Base-by-base conservation (phyloP, 1,140 invertebrate species). In the Atta cephalotes region DNA sequence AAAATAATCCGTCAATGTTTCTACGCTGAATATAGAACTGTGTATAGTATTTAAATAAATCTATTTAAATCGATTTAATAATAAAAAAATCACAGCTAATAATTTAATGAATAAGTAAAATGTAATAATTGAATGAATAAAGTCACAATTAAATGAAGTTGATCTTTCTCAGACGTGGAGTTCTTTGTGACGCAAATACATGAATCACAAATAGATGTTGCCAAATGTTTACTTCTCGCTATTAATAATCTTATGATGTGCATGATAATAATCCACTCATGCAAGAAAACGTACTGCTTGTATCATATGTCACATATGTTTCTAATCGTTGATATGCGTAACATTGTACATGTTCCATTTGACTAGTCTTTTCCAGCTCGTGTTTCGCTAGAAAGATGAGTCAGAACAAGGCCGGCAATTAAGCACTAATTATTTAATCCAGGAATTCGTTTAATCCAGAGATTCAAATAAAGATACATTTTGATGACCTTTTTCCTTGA, bases 221-320 rank as follows among this genome's bases (percentile, higher is more conserved):
- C 49, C 51, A 28, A 65, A n/a, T 28, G 66, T 25, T 84, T 51
- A 56, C 49, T 12, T 3, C 9, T 21, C 16, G 28, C 76, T 89
- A 89, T 89, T 88, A 89, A 77, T 89, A 88, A 49, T 16, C 21
- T 7, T 21, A 1, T 31, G 31, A 70, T 85, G 18, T 66, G 31
- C 60, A 58, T 56, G 65, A 85, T 79, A 85, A 79, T 45, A 49
- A 28, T 5, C 1, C 25, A 39, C 31, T 74, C 81, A 74, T 25
- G 31, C 60, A 14, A 2, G 28, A 31, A 31, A 78, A 53, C n/a
- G 35, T 51, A 39, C 16, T 51, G 39, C 28, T 62, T 16, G 70
- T 49, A 18, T 71, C 66, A 49, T 31, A 35, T 70, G 28, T 76
- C 70, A 63, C 9, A 18, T 7, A 21, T 35, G 56, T 35, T 45